Conservation (phyloP, 2,888 invertebrate species). For the Orthonychiurus folsomi region DNA sequence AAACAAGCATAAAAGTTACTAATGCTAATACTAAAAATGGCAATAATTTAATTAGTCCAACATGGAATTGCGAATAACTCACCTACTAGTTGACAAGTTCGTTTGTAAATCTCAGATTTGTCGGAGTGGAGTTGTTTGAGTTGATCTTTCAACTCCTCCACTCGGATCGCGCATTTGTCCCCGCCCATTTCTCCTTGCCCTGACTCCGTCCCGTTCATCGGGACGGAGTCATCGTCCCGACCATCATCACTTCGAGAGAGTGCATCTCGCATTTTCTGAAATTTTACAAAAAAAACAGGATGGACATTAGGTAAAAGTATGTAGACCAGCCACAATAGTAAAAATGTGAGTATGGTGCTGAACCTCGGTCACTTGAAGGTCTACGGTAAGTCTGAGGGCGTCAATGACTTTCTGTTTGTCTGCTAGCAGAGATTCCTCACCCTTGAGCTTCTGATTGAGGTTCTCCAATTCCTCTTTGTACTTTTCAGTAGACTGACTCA, state of each 20-base stretch:
- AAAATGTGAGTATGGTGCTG: too few species aligned
- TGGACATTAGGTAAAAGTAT: too few species aligned
- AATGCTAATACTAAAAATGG: not conserved
- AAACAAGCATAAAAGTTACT: slow-evolving; percentile 10
- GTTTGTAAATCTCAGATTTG: not conserved
- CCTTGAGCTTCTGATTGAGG: slow-evolving; percentile 50
- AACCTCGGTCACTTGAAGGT: not conserved
- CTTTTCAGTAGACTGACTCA: slow-evolving; percentile 40
- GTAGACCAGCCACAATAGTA: too few species aligned
- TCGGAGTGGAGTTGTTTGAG: not conserved
- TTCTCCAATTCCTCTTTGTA: slow-evolving; percentile 50
- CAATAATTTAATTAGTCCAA: slow-evolving; percentile 2
- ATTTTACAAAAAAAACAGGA: too few species aligned
- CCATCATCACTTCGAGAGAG: too few species aligned
- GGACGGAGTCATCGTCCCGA: not conserved
- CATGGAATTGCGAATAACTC: not conserved
- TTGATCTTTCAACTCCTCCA: not conserved
- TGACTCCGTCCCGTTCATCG: too few species aligned
- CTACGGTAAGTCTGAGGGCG: not conserved
- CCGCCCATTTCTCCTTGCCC: too few species aligned
- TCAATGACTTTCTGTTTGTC: slow-evolving; percentile 44
- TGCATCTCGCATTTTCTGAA: too few species aligned
- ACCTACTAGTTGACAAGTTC: not conserved
- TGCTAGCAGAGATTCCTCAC: slow-evolving; percentile 47
- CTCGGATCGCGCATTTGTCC: not conserved